Conservation (phyloP, 2,888 invertebrate species). For the Theodoxus fluviatilis region DNA sequence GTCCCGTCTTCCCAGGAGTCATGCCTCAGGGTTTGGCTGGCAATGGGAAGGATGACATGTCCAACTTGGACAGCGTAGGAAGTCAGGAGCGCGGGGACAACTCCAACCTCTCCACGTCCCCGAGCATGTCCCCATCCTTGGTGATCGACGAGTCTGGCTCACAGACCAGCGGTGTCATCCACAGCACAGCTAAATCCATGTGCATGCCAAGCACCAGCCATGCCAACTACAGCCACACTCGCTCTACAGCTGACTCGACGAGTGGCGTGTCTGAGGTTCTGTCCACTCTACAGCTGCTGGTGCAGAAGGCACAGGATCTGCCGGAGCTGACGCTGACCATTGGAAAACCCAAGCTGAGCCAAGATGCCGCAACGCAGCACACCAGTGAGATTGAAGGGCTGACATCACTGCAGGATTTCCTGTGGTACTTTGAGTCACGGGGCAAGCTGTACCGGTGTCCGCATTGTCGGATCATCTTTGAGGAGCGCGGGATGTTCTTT, state of each 20-base stretch:
- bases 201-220: background rate
- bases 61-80: constrained; percentile 20
- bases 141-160: no score
- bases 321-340: constrained; percentile 38
- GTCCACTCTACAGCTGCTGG: constrained; percentile 36
- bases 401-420: constrained; percentile 47
- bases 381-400: constrained; percentile 40
- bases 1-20: background rate
- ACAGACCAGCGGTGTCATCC: no score
- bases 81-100: constrained; percentile 15
- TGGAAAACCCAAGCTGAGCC: constrained; percentile 34
- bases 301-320: constrained; percentile 33
- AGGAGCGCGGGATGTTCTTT: constrained; percentile 55
- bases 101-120: no score
- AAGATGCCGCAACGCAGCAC: constrained; percentile 48
- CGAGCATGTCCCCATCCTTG: no score
- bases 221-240: constrained; percentile 21
- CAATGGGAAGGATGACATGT: background rate
- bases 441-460: constrained; percentile 53
- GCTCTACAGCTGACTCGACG: constrained; percentile 40
- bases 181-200: no score
- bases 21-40: constrained; percentile 1
- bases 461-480: constrained; percentile 55
- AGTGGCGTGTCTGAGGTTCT: constrained; percentile 40
- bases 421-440: constrained; percentile 51